Percentiles rank a stretch among this genome's conserved stretches.
phyloP scores from a whole-genome alignment of 2,113 vertebrate species.

The Protobothrops flavoviridis region DNA sequence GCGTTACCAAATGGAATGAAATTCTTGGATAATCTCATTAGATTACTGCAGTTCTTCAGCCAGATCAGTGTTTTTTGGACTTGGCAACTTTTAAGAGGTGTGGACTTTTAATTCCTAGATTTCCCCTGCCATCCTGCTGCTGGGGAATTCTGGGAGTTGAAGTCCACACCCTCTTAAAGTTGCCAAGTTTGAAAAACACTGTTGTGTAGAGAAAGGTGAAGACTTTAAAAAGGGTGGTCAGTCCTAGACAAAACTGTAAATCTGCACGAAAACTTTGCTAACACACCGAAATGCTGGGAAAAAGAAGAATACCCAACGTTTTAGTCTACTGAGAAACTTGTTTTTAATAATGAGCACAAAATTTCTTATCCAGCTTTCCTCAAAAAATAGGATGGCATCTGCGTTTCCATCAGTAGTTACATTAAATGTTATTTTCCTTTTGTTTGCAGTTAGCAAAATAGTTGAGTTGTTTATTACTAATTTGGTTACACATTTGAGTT shows the following conservation, averaged over 20 bases:
- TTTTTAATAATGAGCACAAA: not conserved
- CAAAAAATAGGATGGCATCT: not conserved
- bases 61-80: not conserved
- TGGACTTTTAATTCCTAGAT: not conserved
- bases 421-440: not conserved
- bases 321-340: not conserved
- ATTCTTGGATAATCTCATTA: not conserved
- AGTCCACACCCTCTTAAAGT: not conserved
- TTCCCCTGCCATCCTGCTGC: not conserved
- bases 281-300: not conserved
- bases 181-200: not conserved
- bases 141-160: not conserved
- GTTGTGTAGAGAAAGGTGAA: not conserved
- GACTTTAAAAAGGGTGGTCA: not conserved
- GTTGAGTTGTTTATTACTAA: not conserved
- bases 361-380: not conserved
- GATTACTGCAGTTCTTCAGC: not conserved
- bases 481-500: not conserved
- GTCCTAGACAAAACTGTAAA: not conserved
- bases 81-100: not conserved
- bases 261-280: not conserved
- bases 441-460: not conserved
- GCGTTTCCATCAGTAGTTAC: not conserved
- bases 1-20: not conserved
- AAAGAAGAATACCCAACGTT: not conserved